phyloP scores from a whole-genome alignment of 2,113 vertebrate genomes.

The Lophura nycthemera region DNA sequence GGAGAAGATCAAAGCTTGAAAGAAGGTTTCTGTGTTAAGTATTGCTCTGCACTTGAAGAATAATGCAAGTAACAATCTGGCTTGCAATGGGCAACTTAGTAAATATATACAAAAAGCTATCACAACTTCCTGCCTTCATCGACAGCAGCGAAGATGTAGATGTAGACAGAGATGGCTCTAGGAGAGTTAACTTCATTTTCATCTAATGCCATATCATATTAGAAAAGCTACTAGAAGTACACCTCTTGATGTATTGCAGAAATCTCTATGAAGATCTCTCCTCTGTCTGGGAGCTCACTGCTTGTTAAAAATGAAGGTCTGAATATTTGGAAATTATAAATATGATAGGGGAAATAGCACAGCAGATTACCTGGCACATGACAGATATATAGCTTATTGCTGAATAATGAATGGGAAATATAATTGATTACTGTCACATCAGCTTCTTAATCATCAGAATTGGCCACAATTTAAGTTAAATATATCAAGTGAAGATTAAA shows the following conservation, averaged over 20 bases:
- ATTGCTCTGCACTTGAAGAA: background rate
- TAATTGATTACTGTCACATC: slow-evolving; percentile 38
- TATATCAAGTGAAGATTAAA: slow-evolving; percentile 18
- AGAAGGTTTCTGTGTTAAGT: background rate
- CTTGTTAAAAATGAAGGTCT: background rate
- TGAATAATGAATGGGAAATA: slow-evolving; percentile 32
- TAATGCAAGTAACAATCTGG: background rate
- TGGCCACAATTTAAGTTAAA: slow-evolving; percentile 50
- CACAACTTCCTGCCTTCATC: background rate
- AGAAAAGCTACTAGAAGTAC: slow-evolving; percentile 30
- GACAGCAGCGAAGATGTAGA: background rate
- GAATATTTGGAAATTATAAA: slow-evolving; percentile 12
- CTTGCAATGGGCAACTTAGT: background rate
- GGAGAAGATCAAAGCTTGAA: background rate
- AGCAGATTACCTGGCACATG: background rate
- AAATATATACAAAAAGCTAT: background rate
- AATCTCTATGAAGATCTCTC: background rate
- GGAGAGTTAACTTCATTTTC: slow-evolving; percentile 6
- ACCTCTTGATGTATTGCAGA: slow-evolving; percentile 23
- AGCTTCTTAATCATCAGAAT: slow-evolving; percentile 45
- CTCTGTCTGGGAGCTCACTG: background rate
- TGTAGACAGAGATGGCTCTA: background rate
- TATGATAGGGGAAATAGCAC: slow-evolving; percentile 10
- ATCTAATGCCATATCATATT: background rate
- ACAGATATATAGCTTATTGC: slow-evolving; percentile 1